Conservation (phyloP, 2,113 vertebrate genomes). For the Daphoenositta chrysoptera region DNA sequence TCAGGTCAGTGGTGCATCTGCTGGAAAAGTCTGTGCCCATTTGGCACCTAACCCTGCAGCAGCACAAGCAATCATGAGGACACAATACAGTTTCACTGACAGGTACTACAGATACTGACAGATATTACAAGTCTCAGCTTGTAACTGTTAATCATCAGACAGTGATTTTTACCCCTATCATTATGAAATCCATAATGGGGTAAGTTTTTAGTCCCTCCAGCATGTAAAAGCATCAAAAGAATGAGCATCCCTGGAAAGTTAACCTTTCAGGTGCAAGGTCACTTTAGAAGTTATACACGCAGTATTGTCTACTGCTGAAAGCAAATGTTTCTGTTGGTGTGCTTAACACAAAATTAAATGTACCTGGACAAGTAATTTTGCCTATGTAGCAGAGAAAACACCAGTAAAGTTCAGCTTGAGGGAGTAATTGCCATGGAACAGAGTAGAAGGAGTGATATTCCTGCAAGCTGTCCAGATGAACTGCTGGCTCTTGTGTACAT, state of each 20-base stretch:
- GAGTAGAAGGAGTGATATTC: neutral
- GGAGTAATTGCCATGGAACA: neutral
- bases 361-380: neutral
- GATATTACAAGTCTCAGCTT: neutral
- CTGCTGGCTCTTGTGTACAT: neutral
- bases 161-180: neutral
- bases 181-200: neutral
- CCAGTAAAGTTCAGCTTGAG: neutral
- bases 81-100: neutral
- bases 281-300: neutral
- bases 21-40: neutral
- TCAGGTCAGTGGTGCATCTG: neutral
- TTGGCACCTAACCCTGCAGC: neutral
- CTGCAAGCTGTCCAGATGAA: neutral
- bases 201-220: neutral
- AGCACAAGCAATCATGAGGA: neutral
- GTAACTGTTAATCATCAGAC: neutral
- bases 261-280: neutral
- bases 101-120: neutral
- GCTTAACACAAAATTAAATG: neutral
- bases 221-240: neutral
- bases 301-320: neutral
- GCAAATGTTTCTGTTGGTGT: neutral
- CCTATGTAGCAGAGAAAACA: neutral
- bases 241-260: neutral